Evolutionary conservation across 2,797 vertebrate species (phyloP), one percentile per base, ranked within the genome.

Genomic region (Psittacula echo): DNA sequence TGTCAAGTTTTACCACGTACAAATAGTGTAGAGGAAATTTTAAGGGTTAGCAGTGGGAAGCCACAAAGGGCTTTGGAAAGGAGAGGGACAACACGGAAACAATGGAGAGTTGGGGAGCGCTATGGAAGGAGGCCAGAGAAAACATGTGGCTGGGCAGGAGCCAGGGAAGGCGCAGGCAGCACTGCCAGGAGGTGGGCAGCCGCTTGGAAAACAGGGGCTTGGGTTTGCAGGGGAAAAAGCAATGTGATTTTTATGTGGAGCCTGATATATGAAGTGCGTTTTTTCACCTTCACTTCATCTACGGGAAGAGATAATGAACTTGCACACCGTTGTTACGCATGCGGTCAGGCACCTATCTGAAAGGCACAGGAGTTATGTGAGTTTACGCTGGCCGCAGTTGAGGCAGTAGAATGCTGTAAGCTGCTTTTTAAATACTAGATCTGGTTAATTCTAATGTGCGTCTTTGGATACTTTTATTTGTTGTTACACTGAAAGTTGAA

Each of bases 291-390:
- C 11, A 2, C 15, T 89, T 47, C 19, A 23, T 65, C 12, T 66
- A 0, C 10, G 24, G n/a, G 41, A 64, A 58, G 39, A 50, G 77
- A 53, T 48, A 41, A 20, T 1, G 1, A 87, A 22, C 29, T 79
- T 75, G n/a, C 32, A 7, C 0, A 0, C 22, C 0, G 0, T 29
- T 1, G 1, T 79, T 74, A 21, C 2, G 2, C 34, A 7, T 0
- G 0, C 1, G 5, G 8, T 64, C 61, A 50, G 65, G 14, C 50
- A 26, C 37, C 4, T 17, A 7, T 58, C 30, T 45, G 64, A 15
- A 42, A 30, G 66, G 65, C 37, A 11, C 10, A 32, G 53, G 65
- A 53, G 27, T 54, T 45, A 9, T 0, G n/a, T 42, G 23, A 8
- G 45, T 10, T 66, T 48, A 12, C 2, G 0, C 27, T 65, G 81